A percentile compares a stretch with the other conserved stretches of the same genome.
phyloP scores from a whole-genome alignment of 2,797 vertebrate species.

The Megalops cyprinoides region DNA sequence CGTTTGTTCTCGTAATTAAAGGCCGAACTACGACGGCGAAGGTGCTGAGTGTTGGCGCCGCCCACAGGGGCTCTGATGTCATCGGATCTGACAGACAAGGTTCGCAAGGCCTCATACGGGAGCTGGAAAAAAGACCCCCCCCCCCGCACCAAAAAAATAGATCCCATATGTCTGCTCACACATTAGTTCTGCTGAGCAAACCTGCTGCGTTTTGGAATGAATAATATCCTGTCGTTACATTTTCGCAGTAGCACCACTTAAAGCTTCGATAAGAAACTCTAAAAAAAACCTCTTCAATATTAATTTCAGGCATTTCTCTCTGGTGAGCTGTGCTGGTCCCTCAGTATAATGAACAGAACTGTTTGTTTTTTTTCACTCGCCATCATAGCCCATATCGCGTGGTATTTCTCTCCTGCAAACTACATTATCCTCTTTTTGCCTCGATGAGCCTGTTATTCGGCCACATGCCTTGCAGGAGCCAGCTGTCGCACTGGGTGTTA shows the following conservation, averaged over 20 bases:
- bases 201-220: background rate
- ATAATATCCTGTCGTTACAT: no score
- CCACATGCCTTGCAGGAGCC: background rate
- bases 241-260: background rate
- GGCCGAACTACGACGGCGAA: background rate
- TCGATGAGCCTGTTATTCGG: constrained; percentile 6
- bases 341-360: background rate
- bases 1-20: constrained; percentile 20
- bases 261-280: constrained; percentile 17
- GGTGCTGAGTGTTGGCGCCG: background rate
- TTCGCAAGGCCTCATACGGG: background rate
- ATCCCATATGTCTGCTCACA: background rate
- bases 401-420: background rate
- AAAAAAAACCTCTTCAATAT: constrained; percentile 14
- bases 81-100: background rate
- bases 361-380: background rate
- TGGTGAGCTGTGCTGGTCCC: background rate
- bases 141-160: no score
- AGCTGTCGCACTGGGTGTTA: constrained; percentile 8
- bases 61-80: background rate
- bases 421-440: constrained; percentile 1
- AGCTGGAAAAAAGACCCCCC: no score
- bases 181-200: background rate
- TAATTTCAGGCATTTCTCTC: constrained; percentile 10
- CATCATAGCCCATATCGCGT: background rate